A percentile compares a stretch with the other conserved stretches of the same genome.
phyloP scores from a whole-genome alignment of 2,888 invertebrate species.

The Drosophila aldrichi region DNA sequence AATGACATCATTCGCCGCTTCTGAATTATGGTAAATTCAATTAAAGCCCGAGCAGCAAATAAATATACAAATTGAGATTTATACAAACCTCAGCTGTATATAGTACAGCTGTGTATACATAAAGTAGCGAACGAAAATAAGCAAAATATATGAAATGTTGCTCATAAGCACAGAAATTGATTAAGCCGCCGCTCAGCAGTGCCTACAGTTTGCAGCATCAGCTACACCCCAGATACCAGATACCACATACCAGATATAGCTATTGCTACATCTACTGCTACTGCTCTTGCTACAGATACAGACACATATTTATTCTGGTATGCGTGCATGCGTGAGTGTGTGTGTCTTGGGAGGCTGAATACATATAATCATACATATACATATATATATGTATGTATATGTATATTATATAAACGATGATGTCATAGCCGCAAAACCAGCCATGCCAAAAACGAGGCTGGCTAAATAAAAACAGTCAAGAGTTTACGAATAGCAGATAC shows the following conservation, averaged over 20 bases:
- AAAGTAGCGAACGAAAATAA: slow-evolving; percentile 21
- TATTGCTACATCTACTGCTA: slow-evolving; percentile 14
- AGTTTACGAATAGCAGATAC: not conserved
- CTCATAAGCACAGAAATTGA: slow-evolving; percentile 39
- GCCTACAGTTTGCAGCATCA: slow-evolving; percentile 27
- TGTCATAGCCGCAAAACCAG: slow-evolving; percentile 48
- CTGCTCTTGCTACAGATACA: slow-evolving; percentile 21
- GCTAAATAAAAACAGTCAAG: slow-evolving; percentile 6
- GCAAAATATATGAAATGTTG: slow-evolving; percentile 23
- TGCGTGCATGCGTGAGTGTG: slow-evolving; percentile 5
- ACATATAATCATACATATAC: not conserved
- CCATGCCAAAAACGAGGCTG: slow-evolving; percentile 23
- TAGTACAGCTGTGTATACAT: slow-evolving; percentile 2
- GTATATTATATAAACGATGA: slow-evolving; percentile 46
- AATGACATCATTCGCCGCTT: slow-evolving; percentile 29
- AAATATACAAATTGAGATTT: slow-evolving; percentile 7
- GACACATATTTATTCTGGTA: slow-evolving; percentile 6
- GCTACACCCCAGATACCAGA: slow-evolving; percentile 2
- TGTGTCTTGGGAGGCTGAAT: slow-evolving; percentile 54
- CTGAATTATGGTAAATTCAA: slow-evolving; percentile 7
- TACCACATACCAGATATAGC: slow-evolving; percentile 7
- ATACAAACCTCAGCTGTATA: slow-evolving; percentile 13
- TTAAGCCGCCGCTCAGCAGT: slow-evolving; percentile 25
- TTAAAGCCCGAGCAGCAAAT: slow-evolving; percentile 9
- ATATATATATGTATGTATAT: slow-evolving; percentile 8